Base-by-base conservation (phyloP, 1,140 invertebrate genomes). In the Calosoma granatense region DNA sequence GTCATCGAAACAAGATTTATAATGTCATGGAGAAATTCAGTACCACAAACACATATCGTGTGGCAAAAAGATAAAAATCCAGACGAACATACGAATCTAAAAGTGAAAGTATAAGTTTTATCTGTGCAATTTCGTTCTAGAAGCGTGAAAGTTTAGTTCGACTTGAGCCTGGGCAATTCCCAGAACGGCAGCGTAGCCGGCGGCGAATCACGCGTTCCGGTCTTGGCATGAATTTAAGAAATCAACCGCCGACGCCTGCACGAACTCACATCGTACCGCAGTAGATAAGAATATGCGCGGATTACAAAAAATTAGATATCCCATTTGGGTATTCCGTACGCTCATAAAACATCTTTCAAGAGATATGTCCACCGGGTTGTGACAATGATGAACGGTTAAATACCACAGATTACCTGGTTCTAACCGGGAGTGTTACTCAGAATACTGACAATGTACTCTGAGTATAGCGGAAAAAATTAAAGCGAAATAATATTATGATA, bases 71-170 rank as follows among this genome's bases (percentile, higher is more conserved):
- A 47, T 47, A 47, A 47, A 47, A 47, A 11, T 9, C 41, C 41
- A 9, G 3, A 11, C 9, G 41, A 47, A 47, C 41, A 47, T 47
- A 47, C 17, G 41, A 47, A 47, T 47, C 41, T 47, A 17, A 47
- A 47, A 47, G 41, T 47, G 41, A 47, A 47, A 47, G 41, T 47
- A 47, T 47, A 47, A 47, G 9, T 47, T 47, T 47, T 47, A 47
- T 47, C 41, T 47, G 41, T 47, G 41, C 41, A 47, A 47, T 47
- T 47, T 17, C 17, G 26, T 36, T 36, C 26, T 36, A 9, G 26
- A 6, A 36, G 6, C 26, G 41, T 17, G 9, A 17, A 47, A 47
- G 41, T 47, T 47, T 17, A 47, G 41, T 6, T 47, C 41, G 41
- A 17, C 15, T 47, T 47, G 41, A 47, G 41, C 26, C 26, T 9